A percentile compares a stretch with the other conserved stretches of the same genome.
phyloP scores from a whole-genome alignment of 2,888 invertebrate genomes.

The Athalia circularis region DNA sequence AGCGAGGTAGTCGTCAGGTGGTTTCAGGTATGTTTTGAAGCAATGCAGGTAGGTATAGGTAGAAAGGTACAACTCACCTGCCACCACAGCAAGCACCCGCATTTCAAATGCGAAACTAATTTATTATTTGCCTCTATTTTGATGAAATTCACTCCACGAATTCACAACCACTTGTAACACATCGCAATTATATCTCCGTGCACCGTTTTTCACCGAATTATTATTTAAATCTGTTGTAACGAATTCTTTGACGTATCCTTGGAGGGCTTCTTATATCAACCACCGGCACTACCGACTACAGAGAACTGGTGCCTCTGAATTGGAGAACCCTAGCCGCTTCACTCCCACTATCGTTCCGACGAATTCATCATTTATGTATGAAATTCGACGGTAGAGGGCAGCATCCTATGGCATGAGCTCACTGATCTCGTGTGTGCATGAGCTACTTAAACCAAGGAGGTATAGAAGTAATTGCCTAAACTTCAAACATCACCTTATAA shows the following conservation, averaged over 20 bases:
- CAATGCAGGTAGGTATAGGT: background rate
- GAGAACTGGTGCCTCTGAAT: constrained; percentile 32
- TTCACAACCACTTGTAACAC: constrained; percentile 30
- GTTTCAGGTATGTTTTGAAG: constrained; percentile 40
- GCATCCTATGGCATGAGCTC: constrained; percentile 6
- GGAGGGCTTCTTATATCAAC: constrained; percentile 18
- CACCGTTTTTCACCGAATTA: constrained; percentile 2
- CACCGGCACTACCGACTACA: constrained; percentile 42
- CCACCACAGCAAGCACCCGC: constrained; percentile 40
- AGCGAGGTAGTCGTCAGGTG: background rate
- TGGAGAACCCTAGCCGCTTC: constrained; percentile 8
- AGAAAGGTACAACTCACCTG: constrained; percentile 22
- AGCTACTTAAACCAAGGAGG: too few relatives aligned
- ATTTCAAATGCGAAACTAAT: constrained; percentile 8
- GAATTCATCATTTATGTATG: background rate
- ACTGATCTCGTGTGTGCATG: too few relatives aligned
- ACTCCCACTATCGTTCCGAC: constrained; percentile 22
- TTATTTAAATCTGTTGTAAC: constrained; percentile 27
- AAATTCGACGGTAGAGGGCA: constrained; percentile 13
- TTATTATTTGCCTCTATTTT: background rate
- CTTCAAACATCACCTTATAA: too few relatives aligned
- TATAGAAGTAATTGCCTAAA: too few relatives aligned
- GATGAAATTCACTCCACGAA: constrained; percentile 20
- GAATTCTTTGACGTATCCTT: background rate
- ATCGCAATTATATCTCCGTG: background rate